Evolutionary conservation across 2,113 vertebrate species (phyloP), one percentile per base, ranked within the genome.

Genomic region (Bujurquina vittata): DNA sequence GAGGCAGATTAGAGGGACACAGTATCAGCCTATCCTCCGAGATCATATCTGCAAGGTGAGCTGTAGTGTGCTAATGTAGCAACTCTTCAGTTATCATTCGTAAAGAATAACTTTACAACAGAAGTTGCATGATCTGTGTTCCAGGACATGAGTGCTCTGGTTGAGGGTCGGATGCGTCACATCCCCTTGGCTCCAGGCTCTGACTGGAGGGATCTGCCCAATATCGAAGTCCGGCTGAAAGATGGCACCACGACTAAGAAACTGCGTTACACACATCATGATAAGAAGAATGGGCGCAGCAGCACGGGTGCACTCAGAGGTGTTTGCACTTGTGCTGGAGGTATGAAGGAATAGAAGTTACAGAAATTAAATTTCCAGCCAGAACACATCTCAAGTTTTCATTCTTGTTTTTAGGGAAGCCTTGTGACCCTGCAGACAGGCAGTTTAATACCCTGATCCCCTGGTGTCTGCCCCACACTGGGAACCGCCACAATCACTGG

Each of bases 401-500:
- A 1, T 63, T 2, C 11, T 4, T 57, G 1, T 0, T 60, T 37
- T 40, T 76, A 95, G 98, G 97, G 52, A 97, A 95, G 18, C 93
- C 96, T 1, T 99, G 98, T 4, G 98, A 99, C 83, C 93, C 98
- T 0, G 95, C 96, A 0, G 97, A 98, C 93, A 89, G 98, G 11
- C 98, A 99, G 87, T 99, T 99, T 90, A 98, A 97, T 95, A 99
- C 98, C 0, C 95, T 99, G 60, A 97, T 99, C 89, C 98, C 98
- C 0, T 99, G 98, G 98, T 99, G 98, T 90, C 90, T 99, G 85
- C 98, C 98, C 2, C 98, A 99, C 93, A 99, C 98, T 0, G 98
- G 98, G 1, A 99, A 99, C 94, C 94, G 98, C 20, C 98, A 99
- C 94, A 99, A 99, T 90, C 98, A 99, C 94, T 99, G 98, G 98